Evolutionary conservation across 2,888 invertebrate species (phyloP).

Genomic region (Allacma fusca): DNA sequence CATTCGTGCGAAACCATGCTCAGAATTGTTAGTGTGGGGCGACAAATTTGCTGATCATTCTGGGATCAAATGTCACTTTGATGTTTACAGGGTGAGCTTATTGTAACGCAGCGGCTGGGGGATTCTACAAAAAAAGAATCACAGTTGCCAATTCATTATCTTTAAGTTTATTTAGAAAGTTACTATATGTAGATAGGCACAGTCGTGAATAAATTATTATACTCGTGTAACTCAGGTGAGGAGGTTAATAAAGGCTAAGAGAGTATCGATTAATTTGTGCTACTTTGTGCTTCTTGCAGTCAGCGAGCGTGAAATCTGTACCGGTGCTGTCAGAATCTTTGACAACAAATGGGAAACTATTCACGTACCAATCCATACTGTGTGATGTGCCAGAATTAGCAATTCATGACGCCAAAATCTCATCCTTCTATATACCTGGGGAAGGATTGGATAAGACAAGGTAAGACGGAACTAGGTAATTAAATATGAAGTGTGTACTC

Average conservation of each 20-base stretch:
- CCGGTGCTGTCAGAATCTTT: conserved; percentile 53
- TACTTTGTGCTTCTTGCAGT: conserved; percentile 37
- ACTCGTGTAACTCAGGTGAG: too few species aligned
- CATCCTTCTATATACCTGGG: conserved; percentile 61
- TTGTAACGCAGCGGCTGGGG: too few species aligned
- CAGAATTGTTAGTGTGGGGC: conserved; percentile 61
- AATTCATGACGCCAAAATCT: conserved; percentile 61
- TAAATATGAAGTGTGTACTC: too few species aligned
- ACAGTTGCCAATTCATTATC: too few species aligned
- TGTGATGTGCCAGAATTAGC: conserved; percentile 60
- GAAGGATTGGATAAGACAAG: conserved; percentile 61
- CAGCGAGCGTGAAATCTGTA: conserved; percentile 53
- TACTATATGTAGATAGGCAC: too few species aligned
- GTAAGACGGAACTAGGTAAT: conserved; percentile 41
- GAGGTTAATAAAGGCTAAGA: too few species aligned
- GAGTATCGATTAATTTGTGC: too few species aligned
- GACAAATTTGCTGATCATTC: conserved; percentile 60
- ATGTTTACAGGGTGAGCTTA: conserved; percentile 61
- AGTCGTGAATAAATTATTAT: too few species aligned
- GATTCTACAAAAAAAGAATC: too few species aligned
- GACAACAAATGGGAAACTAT: conserved; percentile 55
- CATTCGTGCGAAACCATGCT: conserved; percentile 61
- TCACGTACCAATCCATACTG: conserved; percentile 59
- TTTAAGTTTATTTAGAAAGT: too few species aligned
- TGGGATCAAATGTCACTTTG: conserved; percentile 60